Base-by-base conservation (phyloP, 2,797 vertebrate genomes). In the Neomorphus geoffroyi region DNA sequence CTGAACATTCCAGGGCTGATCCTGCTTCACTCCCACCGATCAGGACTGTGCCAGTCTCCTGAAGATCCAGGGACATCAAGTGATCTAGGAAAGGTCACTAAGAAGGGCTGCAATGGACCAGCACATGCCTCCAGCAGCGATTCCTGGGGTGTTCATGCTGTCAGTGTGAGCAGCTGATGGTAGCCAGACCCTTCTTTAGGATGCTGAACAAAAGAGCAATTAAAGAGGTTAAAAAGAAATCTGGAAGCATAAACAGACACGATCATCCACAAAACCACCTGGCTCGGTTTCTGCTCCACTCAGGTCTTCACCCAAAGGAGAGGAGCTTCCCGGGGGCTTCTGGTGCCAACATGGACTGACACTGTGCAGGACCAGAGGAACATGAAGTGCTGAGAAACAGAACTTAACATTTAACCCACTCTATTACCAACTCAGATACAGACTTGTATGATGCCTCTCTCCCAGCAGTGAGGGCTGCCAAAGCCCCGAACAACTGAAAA, bases 311-410 rank as follows among this genome's bases (percentile, higher is more conserved):
- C 22, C 46, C 6, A 0, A 12, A 48, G 69, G 18, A 65, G 12
- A 27, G 26, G 10, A 41, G 41, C 30, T 79, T 58, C 62, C 43
- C 2, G 1, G 41, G 74, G 30, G 46, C 48, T 37, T 3, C 3
- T 0, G 1, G 62, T 18, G 53, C 56, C 1, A 0, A 35, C 1
- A 7, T 4, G 37, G 66, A 50, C 9, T 0, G 0, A 24, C 0
- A 0, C 23, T 19, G 14, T 3, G 8, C 18, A 45, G 72, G 54
- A 51, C 1, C 35, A 30, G 51, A 26, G 9, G 66, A 53, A 74
- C 3, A 2, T 22, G 30, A 69, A 62, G 45, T 1, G 21, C n/a
- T 1, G 0, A 61, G 21, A 35, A 21, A 9, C 32, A 48, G 75
- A 18, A 41, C 5, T 16, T 4, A n/a, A 24, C 50, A 35, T n/a